Evolutionary conservation across 2,797 vertebrate genomes (phyloP), one percentile per base, ranked within the genome.

Genomic region (Eidolon dupreanum): DNA sequence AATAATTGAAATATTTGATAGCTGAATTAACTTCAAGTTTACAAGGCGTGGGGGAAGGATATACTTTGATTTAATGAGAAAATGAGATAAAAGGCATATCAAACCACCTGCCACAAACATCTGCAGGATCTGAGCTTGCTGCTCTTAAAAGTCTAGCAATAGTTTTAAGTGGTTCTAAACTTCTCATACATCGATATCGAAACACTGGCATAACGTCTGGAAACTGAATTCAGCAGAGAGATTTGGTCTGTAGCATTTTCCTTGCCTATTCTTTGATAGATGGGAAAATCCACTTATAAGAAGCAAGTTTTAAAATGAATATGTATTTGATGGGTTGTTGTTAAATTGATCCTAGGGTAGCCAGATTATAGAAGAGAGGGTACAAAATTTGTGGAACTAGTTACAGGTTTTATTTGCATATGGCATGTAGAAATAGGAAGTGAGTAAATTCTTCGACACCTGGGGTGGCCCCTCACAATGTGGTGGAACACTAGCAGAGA

Each of bases 371-470:
- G 53, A 66, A 97, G 33, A 2, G 2, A 92, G 70, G 24, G 2
- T 93, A 96, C 10, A 68, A 31, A 83, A 85, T 89, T 93, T 49
- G 66, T 61, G 78, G 93, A 95, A 95, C 51, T 90, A 86, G 0
- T 75, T 90, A 94, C 51, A 95, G 71, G 83, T 36, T 12, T 28
- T 51, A 86, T 73, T 83, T 5, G 2, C 66, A 82, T 0, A 51
- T 49, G 65, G 75, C 41, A 41, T 41, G 13, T 17, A 93, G 94
- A 97, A 59, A 71, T 19, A 81, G 49, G 90, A 97, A 97, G 93
- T 13, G 10, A 66, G 55, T 73, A 81, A 19, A 20, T n/a, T 13
- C 0, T 6, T 15, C 61, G 78, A 90, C 61, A 91, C 2, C 73
- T 84, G 55, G 68, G 87, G 75, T 11, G 49, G 8, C 73, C 78